Conservation (phyloP, 2,113 vertebrate species). For the Eira barbara region DNA sequence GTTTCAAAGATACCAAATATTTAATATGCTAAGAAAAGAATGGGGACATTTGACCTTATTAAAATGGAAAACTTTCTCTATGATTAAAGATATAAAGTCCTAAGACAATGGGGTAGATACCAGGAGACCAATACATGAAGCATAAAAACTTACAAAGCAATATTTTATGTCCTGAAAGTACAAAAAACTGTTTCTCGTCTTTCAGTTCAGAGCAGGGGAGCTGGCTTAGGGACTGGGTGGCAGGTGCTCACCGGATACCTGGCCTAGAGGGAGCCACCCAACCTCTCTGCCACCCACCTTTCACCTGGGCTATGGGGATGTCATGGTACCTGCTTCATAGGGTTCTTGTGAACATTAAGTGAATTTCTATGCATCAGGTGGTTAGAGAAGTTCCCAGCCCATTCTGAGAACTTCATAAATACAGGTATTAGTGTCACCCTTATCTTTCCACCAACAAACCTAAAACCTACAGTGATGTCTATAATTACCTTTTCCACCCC, state of each 20-base stretch:
- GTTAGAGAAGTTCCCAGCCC: not conserved
- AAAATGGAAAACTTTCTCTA: not conserved
- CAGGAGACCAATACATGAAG: not conserved
- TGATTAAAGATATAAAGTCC: not conserved
- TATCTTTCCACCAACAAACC: not conserved
- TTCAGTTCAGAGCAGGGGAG: not conserved
- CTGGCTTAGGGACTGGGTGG: not conserved
- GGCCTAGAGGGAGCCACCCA: accelerated
- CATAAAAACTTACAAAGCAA: not conserved
- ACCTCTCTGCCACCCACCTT: not conserved
- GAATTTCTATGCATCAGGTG: not conserved
- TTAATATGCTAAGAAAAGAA: not conserved
- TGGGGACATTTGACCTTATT: not conserved
- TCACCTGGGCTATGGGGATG: not conserved
- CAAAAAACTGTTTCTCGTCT: not conserved
- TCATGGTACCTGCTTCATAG: not conserved
- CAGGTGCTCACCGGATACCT: accelerated
- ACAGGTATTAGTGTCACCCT: not conserved
- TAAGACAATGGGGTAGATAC: not conserved
- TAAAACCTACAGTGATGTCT: not conserved
- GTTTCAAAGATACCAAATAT: not conserved
- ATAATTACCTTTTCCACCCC: not conserved
- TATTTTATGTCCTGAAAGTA: not conserved
- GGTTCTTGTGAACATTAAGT: not conserved
- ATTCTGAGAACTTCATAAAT: not conserved